Base-by-base conservation (phyloP, 2,797 vertebrate genomes). In the Phaenicophaeus curvirostris region DNA sequence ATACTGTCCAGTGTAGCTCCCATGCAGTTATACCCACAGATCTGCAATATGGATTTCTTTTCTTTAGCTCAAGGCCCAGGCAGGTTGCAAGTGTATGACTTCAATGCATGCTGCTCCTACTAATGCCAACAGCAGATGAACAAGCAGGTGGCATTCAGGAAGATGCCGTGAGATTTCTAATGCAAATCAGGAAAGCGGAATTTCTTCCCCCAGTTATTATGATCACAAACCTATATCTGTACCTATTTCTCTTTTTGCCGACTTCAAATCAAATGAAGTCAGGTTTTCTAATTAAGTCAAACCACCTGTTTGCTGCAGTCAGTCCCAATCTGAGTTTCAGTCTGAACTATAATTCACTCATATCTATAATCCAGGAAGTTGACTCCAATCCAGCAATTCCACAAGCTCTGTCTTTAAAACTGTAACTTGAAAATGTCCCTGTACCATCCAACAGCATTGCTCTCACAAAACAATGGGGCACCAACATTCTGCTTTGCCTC, bases 61-160 rank as follows among this genome's bases (percentile, higher is more conserved):
- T 44, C 46, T 20, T 59, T 8, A 89, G 48, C 61, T 58, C 53
- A 23, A 31, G 37, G 51, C 42, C 35, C 91, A 55, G 48, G 67
- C 59, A 85, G 67, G 55, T 54, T 82, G n/a, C 5, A 7, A 30
- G 30, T 8, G 11, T 33, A 48, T 68, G 75, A 65, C 55, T 90
- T 69, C 62, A 58, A 41, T 21, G 44, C 8, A 1, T 41, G 74
- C 74, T 69, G 71, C 74, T 91, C 68, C 68, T 65, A 10, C 72
- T 13, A 41, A 62, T 75, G 79, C 85, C 91, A 95, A 20, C 16
- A 92, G 85, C 92, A 92, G 91, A 94, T 88, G 92, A 93, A 74
- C 0, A 1, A 90, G 55, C 87, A 93, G 83, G 85, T 94, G 92
- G 91, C 83, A 39, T 4, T 14, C 69, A 93, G 67, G 55, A 94